Evolutionary conservation across 2,888 invertebrate species (phyloP).

Genomic region (Loripinus fragilis): DNA sequence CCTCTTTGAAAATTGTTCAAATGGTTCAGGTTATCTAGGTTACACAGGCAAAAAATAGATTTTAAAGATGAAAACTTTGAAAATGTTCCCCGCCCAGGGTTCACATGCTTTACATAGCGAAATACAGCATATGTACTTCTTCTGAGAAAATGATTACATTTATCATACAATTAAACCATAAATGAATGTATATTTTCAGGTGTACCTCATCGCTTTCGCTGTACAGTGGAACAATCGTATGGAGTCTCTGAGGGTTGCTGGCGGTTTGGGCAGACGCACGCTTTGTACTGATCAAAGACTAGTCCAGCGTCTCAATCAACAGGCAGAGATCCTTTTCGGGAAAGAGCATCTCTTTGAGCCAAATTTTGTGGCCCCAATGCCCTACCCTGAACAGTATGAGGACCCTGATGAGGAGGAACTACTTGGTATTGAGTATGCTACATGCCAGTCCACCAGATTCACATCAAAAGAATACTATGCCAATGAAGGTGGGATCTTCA

Average conservation of each 20-base stretch:
- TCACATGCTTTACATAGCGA: no score
- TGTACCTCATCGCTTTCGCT: no score
- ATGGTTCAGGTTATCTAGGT: no score
- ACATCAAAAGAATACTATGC: slow-evolving; percentile 23
- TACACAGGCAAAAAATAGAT: no score
- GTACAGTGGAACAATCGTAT: no score
- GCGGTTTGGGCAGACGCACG: not conserved
- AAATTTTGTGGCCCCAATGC: slow-evolving; percentile 21
- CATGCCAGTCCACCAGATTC: slow-evolving; percentile 8
- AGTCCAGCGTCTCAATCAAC: slow-evolving; percentile 20
- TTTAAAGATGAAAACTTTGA: no score
- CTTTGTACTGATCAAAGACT: slow-evolving; percentile 7
- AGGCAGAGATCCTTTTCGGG: slow-evolving; percentile 22
- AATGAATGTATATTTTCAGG: no score
- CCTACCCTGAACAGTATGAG: slow-evolving; percentile 11
- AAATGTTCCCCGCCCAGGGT: no score
- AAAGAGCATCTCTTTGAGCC: slow-evolving; percentile 20
- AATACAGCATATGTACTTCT: no score
- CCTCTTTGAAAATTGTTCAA: no score
- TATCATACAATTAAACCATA: no score
- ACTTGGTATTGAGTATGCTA: slow-evolving; percentile 17
- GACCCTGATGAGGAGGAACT: slow-evolving; percentile 18
- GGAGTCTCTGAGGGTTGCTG: slow-evolving; percentile 25
- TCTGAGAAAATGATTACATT: no score
- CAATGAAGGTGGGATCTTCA: not conserved